phyloP scores from a whole-genome alignment of 2,888 invertebrate species.

The Heliconius erato region DNA sequence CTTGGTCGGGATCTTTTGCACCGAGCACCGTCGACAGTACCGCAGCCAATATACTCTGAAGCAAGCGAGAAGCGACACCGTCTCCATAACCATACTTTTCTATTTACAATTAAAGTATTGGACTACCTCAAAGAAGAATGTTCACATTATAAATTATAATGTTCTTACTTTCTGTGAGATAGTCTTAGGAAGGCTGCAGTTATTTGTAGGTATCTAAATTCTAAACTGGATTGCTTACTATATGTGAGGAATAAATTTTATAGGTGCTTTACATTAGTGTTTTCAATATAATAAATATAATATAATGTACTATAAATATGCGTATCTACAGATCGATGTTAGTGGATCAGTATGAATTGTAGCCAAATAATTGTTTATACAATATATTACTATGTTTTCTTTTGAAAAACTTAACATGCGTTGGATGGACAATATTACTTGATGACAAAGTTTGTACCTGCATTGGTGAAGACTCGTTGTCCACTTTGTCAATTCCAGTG shows the following conservation, averaged over 20 bases:
- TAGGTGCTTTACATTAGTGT: slow-evolving; percentile 74
- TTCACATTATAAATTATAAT: not conserved
- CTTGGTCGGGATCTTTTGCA: slow-evolving; percentile 96
- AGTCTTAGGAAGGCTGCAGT: slow-evolving; percentile 70
- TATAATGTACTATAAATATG: slow-evolving; percentile 59
- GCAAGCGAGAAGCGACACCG: slow-evolving; percentile 86
- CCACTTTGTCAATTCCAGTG: slow-evolving; percentile 96
- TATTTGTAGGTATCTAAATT: slow-evolving; percentile 70
- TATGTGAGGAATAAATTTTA: slow-evolving; percentile 74
- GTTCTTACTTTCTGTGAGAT: slow-evolving; percentile 65
- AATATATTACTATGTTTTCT: slow-evolving; percentile 46
- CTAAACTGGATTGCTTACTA: slow-evolving; percentile 68
- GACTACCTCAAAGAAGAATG: slow-evolving; percentile 69
- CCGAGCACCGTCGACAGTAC: slow-evolving; percentile 96
- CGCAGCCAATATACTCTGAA: slow-evolving; percentile 96
- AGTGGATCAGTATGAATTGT: slow-evolving; percentile 75
- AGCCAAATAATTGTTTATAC: slow-evolving; percentile 48
- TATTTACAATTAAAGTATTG: slow-evolving; percentile 76
- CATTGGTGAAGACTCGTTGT: slow-evolving; percentile 94
- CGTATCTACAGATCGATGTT: slow-evolving; percentile 79
- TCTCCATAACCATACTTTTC: slow-evolving; percentile 84
- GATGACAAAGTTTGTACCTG: slow-evolving; percentile 87
- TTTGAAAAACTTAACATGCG: slow-evolving; percentile 51
- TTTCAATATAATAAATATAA: slow-evolving; percentile 56
- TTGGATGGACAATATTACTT: slow-evolving; percentile 23